Percentiles rank a stretch among this genome's conserved stretches.
Conservation (phyloP, 2,113 vertebrate species). For the Mustelus asterias region DNA sequence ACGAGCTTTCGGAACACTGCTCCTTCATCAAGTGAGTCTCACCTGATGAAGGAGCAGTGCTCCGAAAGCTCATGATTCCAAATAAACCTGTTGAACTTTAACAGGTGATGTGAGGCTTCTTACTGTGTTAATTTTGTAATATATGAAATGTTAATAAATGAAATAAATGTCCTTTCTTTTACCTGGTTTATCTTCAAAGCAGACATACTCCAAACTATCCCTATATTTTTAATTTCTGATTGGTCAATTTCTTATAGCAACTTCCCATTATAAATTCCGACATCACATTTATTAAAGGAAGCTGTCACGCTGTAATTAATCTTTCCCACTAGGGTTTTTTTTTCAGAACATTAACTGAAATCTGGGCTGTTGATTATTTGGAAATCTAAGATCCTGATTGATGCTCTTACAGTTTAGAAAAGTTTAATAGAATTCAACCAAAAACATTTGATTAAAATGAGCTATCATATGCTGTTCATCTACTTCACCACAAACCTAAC, state of each 20-base stretch:
- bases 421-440: neutral
- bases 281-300: neutral
- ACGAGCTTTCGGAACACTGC: too few species aligned
- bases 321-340: neutral
- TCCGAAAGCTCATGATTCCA: too few species aligned
- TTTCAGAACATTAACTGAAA: neutral
- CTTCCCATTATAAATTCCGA: neutral
- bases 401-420: neutral
- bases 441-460: neutral
- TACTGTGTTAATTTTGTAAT: neutral
- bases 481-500: neutral
- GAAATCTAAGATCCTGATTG: neutral
- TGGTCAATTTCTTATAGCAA: neutral
- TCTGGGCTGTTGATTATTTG: neutral
- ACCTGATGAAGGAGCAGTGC: too few species aligned
- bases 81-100: too few species aligned
- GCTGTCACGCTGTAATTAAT: neutral
- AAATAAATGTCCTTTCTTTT: neutral
- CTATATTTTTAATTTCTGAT: neutral
- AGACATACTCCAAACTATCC: neutral
- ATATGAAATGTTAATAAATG: neutral
- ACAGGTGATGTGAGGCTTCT: too few species aligned
- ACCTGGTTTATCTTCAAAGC: neutral
- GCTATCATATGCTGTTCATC: neutral
- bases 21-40: too few species aligned